Evolutionary conservation across 2,797 vertebrate genomes (phyloP).

Genomic region (Sus cebifrons): DNA sequence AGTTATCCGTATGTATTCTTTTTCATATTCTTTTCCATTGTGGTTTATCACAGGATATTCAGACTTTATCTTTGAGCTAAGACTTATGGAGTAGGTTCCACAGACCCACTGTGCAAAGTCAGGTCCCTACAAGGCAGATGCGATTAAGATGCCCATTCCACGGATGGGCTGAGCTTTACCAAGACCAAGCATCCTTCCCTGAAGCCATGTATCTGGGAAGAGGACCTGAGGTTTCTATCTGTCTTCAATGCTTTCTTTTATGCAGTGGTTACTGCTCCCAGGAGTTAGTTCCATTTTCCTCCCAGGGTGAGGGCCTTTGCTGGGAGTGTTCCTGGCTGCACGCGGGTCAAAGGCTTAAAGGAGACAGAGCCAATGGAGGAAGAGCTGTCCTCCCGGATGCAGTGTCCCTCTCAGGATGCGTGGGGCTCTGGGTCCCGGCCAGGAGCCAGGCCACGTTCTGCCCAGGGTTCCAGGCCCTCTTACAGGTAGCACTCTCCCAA

Average conservation of each 20-base stretch:
- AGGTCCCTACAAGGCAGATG: not conserved
- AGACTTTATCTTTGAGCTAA: not conserved
- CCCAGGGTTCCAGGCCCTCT: not conserved
- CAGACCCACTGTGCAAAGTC: too few species aligned
- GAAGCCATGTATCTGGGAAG: not conserved
- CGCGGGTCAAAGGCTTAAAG: not conserved
- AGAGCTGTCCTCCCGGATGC: not conserved
- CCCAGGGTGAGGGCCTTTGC: not conserved
- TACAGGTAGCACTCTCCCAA: not conserved
- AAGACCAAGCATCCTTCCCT: not conserved
- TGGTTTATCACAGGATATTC: too few species aligned
- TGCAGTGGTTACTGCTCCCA: not conserved
- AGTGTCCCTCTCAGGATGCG: not conserved
- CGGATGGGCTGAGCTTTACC: too few species aligned
- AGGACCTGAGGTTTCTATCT: not conserved
- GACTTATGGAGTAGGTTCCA: not conserved
- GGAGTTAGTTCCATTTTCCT: not conserved
- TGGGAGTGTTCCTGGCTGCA: not conserved
- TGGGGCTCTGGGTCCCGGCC: not conserved
- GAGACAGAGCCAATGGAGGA: not conserved
- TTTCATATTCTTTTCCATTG: too few species aligned
- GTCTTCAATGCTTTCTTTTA: not conserved
- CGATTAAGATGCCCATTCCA: not conserved
- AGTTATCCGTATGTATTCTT: too few species aligned
- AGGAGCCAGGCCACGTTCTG: not conserved